A percentile compares a stretch with the other conserved stretches of the same genome.
phyloP scores from a whole-genome alignment of 2,797 vertebrate genomes.

The Chiloscyllium punctatum region DNA sequence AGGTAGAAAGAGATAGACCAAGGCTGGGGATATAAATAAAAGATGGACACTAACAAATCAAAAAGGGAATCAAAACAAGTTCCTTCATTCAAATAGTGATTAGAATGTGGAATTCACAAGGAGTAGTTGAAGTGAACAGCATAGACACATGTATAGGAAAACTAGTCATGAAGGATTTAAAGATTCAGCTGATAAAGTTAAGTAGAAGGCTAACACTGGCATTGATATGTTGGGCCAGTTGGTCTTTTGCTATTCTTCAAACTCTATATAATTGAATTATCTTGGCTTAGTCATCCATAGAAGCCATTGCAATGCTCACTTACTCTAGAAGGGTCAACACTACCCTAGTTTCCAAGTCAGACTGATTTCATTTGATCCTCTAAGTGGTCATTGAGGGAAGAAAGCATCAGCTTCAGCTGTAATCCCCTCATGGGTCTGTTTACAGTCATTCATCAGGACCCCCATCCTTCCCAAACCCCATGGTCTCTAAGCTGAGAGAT shows the following conservation, averaged over 20 bases:
- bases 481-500: background rate
- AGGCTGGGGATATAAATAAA: background rate
- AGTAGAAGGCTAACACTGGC: background rate
- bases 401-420: background rate
- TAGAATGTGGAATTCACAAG: background rate
- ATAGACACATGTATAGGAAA: background rate
- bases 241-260: background rate
- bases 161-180: background rate
- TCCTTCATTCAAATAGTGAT: background rate
- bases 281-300: background rate
- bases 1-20: background rate
- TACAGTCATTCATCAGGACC: too few relatives aligned
- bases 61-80: background rate
- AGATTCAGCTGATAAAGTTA: background rate
- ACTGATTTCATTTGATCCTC: background rate
- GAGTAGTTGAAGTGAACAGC: background rate
- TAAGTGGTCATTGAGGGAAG: background rate
- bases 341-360: background rate
- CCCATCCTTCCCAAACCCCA: background rate
- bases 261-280: background rate
- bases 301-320: background rate
- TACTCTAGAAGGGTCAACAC: background rate
- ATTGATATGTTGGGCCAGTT: background rate
- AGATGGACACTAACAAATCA: background rate
- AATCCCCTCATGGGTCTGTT: background rate